Evolutionary conservation across 2,113 vertebrate species (phyloP), one percentile per base, ranked within the genome.

Genomic region (Ictalurus punctatus): DNA sequence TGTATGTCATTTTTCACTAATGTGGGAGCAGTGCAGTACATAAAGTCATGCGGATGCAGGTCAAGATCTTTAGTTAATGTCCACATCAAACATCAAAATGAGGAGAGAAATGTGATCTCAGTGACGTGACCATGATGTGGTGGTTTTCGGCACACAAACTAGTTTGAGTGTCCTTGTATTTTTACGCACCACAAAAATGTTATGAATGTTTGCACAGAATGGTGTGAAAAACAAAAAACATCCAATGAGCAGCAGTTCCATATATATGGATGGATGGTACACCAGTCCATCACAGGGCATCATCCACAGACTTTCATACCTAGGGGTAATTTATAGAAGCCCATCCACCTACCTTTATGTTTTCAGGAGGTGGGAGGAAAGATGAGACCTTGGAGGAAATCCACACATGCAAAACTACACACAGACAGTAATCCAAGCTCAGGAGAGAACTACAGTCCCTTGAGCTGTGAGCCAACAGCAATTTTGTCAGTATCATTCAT

Each of bases 401-500:
- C 76, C 40, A 25, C 21, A 76, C 73, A 76, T 25, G 73, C 9
- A 76, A 76, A 78, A 16, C 6, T n/a, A 52, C 44, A 79, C 4
- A 27, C 25, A 79, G 76, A 79, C 76, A 52, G 76, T 79, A 79
- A 79, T 54, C 74, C 10, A 12, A 79, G 44, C 74, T 79, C 44
- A 16, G 48, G 44, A 54, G 8, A 48, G 40, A 78, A 27, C 40
- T 78, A 40, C 4, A 2, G 13, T 54, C 25, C 76, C 48, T 27
- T 79, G 48, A 79, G 76, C 44, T 52, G 25, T 52, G 25, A 52
- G 10, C 0, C 76, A 79, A 44, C 44, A 79, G 76, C 3, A 25
- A 16, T 79, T 54, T 79, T 6, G 2, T 79, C 13, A n/a, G 23
- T 14, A 17, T 25, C 25, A 14, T 17, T 44, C 25, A 52, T 79